Evolutionary conservation across 2,888 invertebrate genomes (phyloP).

Genomic region (Apamea crenata): DNA sequence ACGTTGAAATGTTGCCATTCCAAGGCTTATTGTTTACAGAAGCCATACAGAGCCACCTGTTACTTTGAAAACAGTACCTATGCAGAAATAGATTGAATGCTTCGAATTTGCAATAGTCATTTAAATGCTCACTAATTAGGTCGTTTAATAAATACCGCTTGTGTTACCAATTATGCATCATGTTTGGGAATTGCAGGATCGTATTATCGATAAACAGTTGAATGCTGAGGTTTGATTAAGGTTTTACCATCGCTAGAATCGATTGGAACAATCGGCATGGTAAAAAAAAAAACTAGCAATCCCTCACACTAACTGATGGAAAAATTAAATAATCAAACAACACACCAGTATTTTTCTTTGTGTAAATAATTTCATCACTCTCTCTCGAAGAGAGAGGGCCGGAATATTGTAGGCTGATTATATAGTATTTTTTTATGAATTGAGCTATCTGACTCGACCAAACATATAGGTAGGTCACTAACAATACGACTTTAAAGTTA

Average conservation of each 20-base stretch:
- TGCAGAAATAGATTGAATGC: constrained; percentile 8
- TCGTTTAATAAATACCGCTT: constrained; percentile 15
- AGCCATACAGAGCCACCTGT: constrained; percentile 45
- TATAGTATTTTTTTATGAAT: background rate
- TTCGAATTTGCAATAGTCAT: constrained; percentile 20
- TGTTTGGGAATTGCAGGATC: constrained; percentile 25
- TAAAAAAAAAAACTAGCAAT: background rate
- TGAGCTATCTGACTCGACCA: background rate
- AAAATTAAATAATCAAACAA: background rate
- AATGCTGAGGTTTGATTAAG: background rate
- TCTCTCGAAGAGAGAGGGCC: too few species aligned
- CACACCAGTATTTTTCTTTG: background rate
- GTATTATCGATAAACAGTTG: constrained; percentile 22
- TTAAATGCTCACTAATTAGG: constrained; percentile 27
- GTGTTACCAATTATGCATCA: constrained; percentile 24
- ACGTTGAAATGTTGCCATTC: constrained; percentile 32
- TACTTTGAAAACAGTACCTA: constrained; percentile 41
- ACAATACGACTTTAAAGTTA: background rate
- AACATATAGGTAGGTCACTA: background rate
- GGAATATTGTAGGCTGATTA: too few species aligned
- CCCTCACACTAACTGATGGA: background rate
- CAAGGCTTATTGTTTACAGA: constrained; percentile 34
- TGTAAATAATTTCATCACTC: too few species aligned
- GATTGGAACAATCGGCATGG: background rate
- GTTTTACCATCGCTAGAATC: background rate